Percentiles rank a stretch among this genome's conserved stretches.
Evolutionary conservation across 2,888 invertebrate species (phyloP).

Genomic region (Marasmarcha lunaedactyla): DNA sequence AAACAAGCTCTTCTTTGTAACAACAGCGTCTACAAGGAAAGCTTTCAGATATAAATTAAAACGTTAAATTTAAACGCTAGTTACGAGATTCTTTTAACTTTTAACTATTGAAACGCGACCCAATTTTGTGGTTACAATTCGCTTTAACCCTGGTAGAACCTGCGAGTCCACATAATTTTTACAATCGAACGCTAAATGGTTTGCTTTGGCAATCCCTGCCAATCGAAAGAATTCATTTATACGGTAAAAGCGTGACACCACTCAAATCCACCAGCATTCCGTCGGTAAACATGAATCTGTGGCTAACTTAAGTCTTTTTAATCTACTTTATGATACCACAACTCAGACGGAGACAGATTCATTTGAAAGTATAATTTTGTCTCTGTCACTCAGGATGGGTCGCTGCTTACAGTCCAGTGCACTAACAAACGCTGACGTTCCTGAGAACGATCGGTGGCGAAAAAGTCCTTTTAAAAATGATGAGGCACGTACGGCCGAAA

Average conservation of each 20-base stretch:
- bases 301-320: not conserved
- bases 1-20: too few species aligned
- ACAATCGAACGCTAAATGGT: slow-evolving; percentile 39
- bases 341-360: slow-evolving; percentile 2
- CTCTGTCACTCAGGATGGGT: not conserved
- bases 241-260: slow-evolving; percentile 55
- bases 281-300: not conserved
- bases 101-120: too few species aligned
- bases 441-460: slow-evolving; percentile 42
- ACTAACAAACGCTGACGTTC: not conserved
- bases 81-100: too few species aligned
- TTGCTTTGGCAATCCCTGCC: slow-evolving; percentile 39
- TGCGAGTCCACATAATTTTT: too few species aligned
- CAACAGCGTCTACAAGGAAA: too few species aligned
- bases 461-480: slow-evolving; percentile 71
- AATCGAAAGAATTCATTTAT: slow-evolving; percentile 54
- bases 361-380: not conserved
- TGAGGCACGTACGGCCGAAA: slow-evolving; percentile 63
- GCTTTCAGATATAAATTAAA: too few species aligned
- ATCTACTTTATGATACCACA: not conserved
- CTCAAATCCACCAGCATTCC: not conserved
- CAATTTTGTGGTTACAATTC: slow-evolving; percentile 14
- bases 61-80: too few species aligned
- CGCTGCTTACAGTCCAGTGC: not conserved
- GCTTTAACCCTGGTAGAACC: too few species aligned